phyloP scores from a whole-genome alignment of 30 jellyfish, hydroid and myxozoan species.

The Chironex yamaguchii region DNA sequence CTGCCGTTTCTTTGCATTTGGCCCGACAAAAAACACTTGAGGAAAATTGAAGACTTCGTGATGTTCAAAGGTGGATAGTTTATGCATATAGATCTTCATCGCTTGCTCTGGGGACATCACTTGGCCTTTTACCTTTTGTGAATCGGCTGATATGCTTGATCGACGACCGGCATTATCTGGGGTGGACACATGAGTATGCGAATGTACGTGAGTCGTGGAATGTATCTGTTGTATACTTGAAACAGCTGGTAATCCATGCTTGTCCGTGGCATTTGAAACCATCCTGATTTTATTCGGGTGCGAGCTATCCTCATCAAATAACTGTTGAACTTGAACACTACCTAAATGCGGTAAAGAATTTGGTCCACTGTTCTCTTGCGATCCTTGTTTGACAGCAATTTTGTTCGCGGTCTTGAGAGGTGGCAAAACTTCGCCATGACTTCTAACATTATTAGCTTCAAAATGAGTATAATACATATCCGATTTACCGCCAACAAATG shows the following conservation, averaged over 20 bases:
- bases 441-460: conserved; percentile 75
- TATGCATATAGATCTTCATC: conserved; percentile 91
- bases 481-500: conserved; percentile 60
- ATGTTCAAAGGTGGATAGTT: conserved; percentile 91
- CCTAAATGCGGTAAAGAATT: conserved; percentile 85
- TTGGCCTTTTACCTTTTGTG: conserved; percentile 86
- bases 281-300: conserved; percentile 75
- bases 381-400: conserved; percentile 70
- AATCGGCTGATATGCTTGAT: conserved; percentile 86
- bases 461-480: conserved; percentile 75
- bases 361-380: conserved; percentile 79
- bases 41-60: conserved; percentile 94
- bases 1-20: conserved; percentile 92
- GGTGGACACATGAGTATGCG: conserved; percentile 65
- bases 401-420: conserved; percentile 89
- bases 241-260: conserved; percentile 82
- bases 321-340: conserved; percentile 91
- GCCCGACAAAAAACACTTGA: conserved; percentile 93
- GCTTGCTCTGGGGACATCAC: conserved; percentile 91
- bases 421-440: conserved; percentile 95
- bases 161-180: conserved; percentile 81
- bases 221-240: conserved; percentile 58
- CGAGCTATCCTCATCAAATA: conserved; percentile 79
- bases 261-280: conserved; percentile 31
- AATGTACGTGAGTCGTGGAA: conserved; percentile 45